Evolutionary conservation across 1,140 invertebrate species (phyloP), one percentile per base, ranked within the genome.

Genomic region (Coelopa frigida): DNA sequence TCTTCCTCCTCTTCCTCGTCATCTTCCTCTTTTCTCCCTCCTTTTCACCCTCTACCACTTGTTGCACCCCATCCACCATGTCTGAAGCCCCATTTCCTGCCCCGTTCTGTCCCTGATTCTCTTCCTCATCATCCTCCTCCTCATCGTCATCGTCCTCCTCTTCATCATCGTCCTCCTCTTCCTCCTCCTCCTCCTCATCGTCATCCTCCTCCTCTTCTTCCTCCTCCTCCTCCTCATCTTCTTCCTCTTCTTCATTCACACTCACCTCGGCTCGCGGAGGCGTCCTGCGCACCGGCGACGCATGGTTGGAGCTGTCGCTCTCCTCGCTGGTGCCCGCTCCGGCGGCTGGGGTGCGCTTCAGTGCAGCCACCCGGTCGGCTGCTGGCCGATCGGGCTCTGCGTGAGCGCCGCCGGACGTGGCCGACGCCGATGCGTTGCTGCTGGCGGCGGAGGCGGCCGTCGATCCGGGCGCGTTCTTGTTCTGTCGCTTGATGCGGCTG

Each of bases 401-500:
- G 18, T 32, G 18, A 11, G 23, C 40, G 12, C n/a, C 22, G 7
- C 11, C 40, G 20, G 32, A 29, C 22, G 6, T 27, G 6, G 4
- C 23, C n/a, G 38, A 18, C 4, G 45, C 41, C 22, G 50, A 52
- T 5, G 68, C 49, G 44, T 68, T 65, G 49, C 70, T 76, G 56
- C 82, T 78, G 5, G 72, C 64, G 12, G 73, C 64, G 44, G 77
- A 71, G 54, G 75, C 63, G 45, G 75, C 57, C 15, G 72, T 55
- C 3, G 78, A 76, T 14, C 78, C 70, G 12, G 79, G 75, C 8
- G 80, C 75, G 31, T 75, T 81, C 72, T 93, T 92, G 57, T 91
- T 92, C 68, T 87, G 83, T 59, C 87, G 84, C 70, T 94, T 94
- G 52, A 92, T 87, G 58, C 84, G 83, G 7, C 85, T 76, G 51